Conservation (phyloP, 2,113 vertebrate species). For the Rynchops niger region DNA sequence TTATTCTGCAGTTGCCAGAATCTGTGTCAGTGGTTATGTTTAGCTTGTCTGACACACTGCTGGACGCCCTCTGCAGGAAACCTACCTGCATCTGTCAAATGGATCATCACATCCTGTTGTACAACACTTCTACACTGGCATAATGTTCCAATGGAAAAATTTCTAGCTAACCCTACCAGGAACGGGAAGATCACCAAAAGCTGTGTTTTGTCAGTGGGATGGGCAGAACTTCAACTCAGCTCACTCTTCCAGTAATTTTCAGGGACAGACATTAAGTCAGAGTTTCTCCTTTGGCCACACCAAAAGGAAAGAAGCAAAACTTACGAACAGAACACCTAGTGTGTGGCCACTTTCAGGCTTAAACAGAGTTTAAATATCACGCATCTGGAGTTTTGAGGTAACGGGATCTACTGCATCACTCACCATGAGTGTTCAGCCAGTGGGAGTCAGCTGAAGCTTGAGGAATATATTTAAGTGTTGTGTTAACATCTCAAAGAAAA, state of each 20-base stretch:
- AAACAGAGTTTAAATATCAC: not conserved
- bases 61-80: not conserved
- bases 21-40: not conserved
- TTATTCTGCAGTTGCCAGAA: not conserved
- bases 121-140: not conserved
- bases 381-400: not conserved
- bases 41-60: not conserved
- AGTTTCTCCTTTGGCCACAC: not conserved
- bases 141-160: not conserved
- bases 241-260: not conserved
- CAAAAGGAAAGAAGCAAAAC: not conserved
- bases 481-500: not conserved
- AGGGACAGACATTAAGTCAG: not conserved
- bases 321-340: not conserved
- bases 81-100: not conserved
- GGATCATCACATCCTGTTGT: not conserved
- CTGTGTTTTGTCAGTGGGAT: not conserved
- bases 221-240: not conserved
- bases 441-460: not conserved
- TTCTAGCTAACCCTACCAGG: not conserved
- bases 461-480: not conserved
- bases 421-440: not conserved
- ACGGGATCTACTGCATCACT: not conserved
- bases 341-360: not conserved
- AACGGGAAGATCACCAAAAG: not conserved